Evolutionary conservation across 1,140 invertebrate species (phyloP).

Genomic region (Rhopalosiphum maidis): DNA sequence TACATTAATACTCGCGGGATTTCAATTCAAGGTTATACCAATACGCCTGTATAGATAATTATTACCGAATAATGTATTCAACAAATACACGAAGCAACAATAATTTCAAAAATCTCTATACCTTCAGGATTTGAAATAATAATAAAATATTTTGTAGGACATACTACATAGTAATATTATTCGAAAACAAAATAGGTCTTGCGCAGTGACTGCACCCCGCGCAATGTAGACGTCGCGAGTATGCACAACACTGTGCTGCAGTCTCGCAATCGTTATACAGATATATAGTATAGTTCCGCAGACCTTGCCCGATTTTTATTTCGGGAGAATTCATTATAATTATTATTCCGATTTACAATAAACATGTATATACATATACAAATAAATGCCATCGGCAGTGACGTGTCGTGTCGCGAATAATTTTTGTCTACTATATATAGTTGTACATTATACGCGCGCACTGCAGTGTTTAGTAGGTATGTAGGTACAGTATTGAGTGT

Average conservation of each 20-base stretch:
- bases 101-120: background rate
- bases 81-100: background rate
- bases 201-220: background rate
- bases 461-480: background rate
- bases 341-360: constrained; percentile 6
- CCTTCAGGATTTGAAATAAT: background rate
- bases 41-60: background rate
- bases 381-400: background rate
- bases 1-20: background rate
- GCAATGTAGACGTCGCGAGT: background rate
- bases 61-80: background rate
- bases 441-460: background rate
- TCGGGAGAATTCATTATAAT: background rate
- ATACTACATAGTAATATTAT: background rate
- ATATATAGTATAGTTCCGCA: background rate
- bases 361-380: background rate
- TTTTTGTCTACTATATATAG: background rate
- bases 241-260: too few species aligned
- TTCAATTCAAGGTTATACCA: background rate
- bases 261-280: background rate
- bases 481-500: background rate
- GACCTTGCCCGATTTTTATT: constrained; percentile 1
- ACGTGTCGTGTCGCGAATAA: background rate
- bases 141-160: background rate
- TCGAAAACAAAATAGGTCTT: background rate